phyloP scores from a whole-genome alignment of 2,888 invertebrate species.

The Slavum lentiscoides region DNA sequence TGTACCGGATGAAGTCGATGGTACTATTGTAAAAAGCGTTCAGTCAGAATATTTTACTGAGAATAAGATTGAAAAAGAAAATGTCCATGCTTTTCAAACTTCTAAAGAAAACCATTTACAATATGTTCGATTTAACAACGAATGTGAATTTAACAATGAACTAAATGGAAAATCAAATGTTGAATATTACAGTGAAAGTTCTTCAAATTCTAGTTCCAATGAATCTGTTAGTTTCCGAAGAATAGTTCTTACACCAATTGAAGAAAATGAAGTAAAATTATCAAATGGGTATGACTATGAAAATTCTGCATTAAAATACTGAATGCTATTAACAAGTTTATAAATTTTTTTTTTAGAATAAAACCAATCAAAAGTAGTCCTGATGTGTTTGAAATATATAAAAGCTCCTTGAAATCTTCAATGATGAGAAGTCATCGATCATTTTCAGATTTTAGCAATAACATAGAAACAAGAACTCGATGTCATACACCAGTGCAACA shows the following conservation, averaged over 20 bases:
- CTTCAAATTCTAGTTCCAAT: conserved; percentile 33
- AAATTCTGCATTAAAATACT: not conserved
- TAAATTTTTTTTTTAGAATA: conserved; percentile 30
- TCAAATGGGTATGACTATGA: conserved; percentile 38
- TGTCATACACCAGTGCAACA: conserved; percentile 52
- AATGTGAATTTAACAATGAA: conserved; percentile 1
- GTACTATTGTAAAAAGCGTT: not conserved
- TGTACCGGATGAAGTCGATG: conserved; percentile 13
- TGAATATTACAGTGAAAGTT: conserved; percentile 2
- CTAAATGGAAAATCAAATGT: conserved; percentile 25
- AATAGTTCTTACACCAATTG: conserved; percentile 33
- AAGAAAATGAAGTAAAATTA: conserved; percentile 32
- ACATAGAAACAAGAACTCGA: conserved; percentile 36
- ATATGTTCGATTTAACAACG: conserved; percentile 33
- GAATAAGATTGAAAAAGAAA: not conserved
- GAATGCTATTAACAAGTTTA: not conserved
- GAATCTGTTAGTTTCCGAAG: conserved; percentile 34
- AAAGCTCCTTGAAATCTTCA: conserved; percentile 13
- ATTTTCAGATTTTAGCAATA: conserved; percentile 47
- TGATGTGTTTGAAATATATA: conserved; percentile 44
- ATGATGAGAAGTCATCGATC: conserved; percentile 50
- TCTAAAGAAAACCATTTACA: conserved; percentile 29
- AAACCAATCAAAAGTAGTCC: conserved; percentile 52
- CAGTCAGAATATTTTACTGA: conserved; percentile 13
- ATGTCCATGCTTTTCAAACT: not conserved